Conservation (phyloP, 2,797 vertebrate genomes). For the Ceryle rudis region DNA sequence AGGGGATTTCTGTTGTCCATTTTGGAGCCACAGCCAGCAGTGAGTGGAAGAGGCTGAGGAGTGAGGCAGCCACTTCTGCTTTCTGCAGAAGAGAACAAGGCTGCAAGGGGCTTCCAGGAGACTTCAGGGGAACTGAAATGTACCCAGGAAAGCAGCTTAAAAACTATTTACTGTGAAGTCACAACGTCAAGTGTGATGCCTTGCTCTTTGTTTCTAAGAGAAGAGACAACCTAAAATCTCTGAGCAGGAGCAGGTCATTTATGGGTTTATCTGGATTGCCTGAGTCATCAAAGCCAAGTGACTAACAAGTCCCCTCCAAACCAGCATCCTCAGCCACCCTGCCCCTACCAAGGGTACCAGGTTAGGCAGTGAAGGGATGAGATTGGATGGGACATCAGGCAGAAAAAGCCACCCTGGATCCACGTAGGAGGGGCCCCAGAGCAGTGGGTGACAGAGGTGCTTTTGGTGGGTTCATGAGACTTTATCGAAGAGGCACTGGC, state of each 20-base stretch:
- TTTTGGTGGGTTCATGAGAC: background rate
- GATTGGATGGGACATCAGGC: background rate
- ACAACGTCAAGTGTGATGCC: background rate
- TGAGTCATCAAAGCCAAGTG: background rate
- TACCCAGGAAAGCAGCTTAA: background rate
- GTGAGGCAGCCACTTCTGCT: background rate
- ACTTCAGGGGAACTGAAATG: background rate
- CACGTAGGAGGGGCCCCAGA: accelerated
- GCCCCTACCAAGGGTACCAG: background rate
- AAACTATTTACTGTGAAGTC: background rate
- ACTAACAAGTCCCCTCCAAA: background rate
- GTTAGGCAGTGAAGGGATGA: background rate
- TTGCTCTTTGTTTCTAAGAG: background rate
- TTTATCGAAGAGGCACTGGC: background rate
- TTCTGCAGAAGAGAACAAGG: background rate
- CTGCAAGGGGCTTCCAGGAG: background rate
- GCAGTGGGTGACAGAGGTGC: background rate
- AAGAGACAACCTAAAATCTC: background rate
- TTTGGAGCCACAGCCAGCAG: accelerated
- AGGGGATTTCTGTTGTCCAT: background rate
- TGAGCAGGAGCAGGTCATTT: background rate
- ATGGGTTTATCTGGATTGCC: background rate
- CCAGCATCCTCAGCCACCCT: accelerated
- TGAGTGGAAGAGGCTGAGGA: accelerated
- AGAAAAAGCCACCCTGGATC: background rate